These are phyloP conservation scores for Cephus sareptanus DNA, from an alignment of 2,888 invertebrate species.

Conservation along the genomic window DNA sequence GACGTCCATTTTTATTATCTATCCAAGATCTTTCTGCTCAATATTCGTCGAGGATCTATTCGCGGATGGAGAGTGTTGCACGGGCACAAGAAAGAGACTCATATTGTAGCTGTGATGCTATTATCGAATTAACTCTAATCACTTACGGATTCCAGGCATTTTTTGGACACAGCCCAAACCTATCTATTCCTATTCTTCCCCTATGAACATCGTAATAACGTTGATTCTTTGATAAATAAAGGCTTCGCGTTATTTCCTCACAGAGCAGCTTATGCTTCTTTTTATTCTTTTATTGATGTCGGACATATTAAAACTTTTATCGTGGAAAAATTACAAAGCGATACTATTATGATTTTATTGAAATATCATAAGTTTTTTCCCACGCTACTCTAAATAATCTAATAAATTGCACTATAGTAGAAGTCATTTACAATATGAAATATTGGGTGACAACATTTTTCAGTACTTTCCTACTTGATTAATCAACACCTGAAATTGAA, in stretches of 20 bases:
- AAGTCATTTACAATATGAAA: not conserved
- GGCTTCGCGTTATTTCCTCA: not conserved
- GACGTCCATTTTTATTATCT: conserved; percentile 23
- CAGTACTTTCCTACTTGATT: not conserved
- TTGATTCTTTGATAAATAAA: not conserved
- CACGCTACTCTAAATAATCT: not conserved
- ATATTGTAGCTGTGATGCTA: conserved; percentile 47
- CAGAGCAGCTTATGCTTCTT: not conserved
- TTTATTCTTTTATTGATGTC: not conserved
- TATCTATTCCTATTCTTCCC: conserved; percentile 2
- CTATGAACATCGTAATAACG: not conserved
- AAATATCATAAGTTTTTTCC: not conserved
- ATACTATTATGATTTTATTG: not conserved
- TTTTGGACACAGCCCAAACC: conserved; percentile 11
- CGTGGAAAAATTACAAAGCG: not conserved
- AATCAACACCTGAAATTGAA: not conserved
- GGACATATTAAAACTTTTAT: not conserved
- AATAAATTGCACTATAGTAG: not conserved
- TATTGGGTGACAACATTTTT: not conserved
- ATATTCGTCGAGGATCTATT: conserved; percentile 38
- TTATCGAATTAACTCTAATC: conserved; percentile 45
- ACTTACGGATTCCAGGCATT: conserved; percentile 24
- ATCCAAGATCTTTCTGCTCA: conserved; percentile 47
- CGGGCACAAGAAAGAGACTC: conserved; percentile 34
- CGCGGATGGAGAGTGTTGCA: not conserved